Evolutionary conservation across 2,113 vertebrate species (phyloP), one percentile per base, ranked within the genome.

Genomic region (Carassius gibelio): DNA sequence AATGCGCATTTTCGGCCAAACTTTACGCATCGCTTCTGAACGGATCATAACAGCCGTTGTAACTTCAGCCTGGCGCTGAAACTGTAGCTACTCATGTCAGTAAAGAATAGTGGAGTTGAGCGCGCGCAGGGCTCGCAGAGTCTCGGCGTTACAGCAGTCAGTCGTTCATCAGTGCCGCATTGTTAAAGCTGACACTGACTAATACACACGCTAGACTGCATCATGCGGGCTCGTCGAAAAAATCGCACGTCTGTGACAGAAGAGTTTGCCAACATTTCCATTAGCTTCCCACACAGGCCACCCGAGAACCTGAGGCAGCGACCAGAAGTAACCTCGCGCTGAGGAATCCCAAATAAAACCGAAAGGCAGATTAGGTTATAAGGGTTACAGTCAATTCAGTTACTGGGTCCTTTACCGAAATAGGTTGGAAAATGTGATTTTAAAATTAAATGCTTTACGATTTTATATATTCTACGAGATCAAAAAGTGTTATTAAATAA

Each of bases 171-270:
- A 85, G 78, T 8, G 19, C 69, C 38, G 50, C 34, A 76, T 69
- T 87, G 83, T 87, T 84, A 23, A 79, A 78, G 11, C 23, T 75
- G 69, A 87, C 77, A 42, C 38, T 85, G 84, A 88, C 84, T 85
- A 74, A 88, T 85, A 77, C 42, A 76, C 42, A 5, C 64, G 6
- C 64, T 9, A n/a, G 17, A 9, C 78, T 48, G 79, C n/a, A 81
- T 50, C 42, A 69, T 81, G 45, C 64, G 79, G 79, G 79, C 5
- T 30, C 8, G 61, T 69, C 23, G 50, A 48, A 81, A 71, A 81
- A 50, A 69, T 6, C 42, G 30, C 45, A 81, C 23, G 76, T 82
- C 79, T 84, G 83, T 72, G 8, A 76, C 42, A 14, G 15, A 76
- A 55, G 34, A 69, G 34, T 69, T 84, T 81, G 84, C 86, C 87